Conservation (phyloP, 1,140 invertebrate genomes). For the Chymomyza costata region DNA sequence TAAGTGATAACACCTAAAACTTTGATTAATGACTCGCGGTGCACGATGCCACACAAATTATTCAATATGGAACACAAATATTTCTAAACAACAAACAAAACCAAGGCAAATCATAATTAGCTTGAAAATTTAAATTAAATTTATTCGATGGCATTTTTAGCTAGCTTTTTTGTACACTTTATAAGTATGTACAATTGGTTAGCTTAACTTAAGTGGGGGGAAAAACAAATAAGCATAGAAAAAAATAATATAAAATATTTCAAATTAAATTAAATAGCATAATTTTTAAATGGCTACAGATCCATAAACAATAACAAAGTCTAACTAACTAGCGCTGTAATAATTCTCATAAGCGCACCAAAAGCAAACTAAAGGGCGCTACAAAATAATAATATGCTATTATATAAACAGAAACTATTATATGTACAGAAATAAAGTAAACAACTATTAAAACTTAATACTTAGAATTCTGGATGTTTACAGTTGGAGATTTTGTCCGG, state of each 20-base stretch:
- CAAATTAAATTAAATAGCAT: slow-evolving; percentile 14
- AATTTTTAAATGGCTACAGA: background rate
- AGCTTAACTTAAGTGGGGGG: too few species aligned
- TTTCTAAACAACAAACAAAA: background rate
- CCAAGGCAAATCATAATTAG: background rate
- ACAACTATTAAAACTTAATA: too few species aligned
- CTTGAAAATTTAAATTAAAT: slow-evolving; percentile 40
- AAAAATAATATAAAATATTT: slow-evolving; percentile 5
- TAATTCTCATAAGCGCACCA: background rate
- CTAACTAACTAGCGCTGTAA: too few species aligned
- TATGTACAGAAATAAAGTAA: too few species aligned
- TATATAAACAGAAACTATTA: too few species aligned
- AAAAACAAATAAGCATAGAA: slow-evolving; percentile 17
- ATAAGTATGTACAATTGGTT: too few species aligned
- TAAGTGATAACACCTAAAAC: too few species aligned
- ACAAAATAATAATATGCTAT: too few species aligned
- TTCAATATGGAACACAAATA: background rate
- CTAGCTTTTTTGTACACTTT: slow-evolving; percentile 53
- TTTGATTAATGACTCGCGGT: background rate
- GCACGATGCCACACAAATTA: background rate
- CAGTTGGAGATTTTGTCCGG: too few species aligned
- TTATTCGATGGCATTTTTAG: slow-evolving; percentile 62
- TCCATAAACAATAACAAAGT: too few species aligned
- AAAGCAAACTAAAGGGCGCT: too few species aligned
- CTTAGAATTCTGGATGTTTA: too few species aligned